Evolutionary conservation across 2,113 vertebrate genomes (phyloP).

Genomic region (Osmerus mordax): DNA sequence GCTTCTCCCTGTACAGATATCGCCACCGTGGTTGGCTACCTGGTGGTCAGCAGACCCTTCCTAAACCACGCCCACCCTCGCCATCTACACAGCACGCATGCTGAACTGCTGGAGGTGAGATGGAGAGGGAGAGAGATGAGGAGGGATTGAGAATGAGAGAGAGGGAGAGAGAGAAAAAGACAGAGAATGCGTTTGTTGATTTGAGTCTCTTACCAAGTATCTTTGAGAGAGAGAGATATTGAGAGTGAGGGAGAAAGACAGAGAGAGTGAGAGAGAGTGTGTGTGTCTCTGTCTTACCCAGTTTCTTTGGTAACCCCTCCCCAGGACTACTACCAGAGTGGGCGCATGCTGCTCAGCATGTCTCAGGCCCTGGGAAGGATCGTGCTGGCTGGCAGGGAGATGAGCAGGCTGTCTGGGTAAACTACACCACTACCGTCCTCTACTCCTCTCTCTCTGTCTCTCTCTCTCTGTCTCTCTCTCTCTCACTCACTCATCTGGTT

Average conservation of each 20-base stretch:
- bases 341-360: slow-evolving; percentile 95
- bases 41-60: slow-evolving; percentile 94
- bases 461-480: too few species aligned
- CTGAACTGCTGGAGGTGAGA: slow-evolving; percentile 91
- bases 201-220: too few species aligned
- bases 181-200: too few species aligned
- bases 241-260: neutral
- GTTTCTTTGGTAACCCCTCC: neutral
- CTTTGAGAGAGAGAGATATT: too few species aligned
- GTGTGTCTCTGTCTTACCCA: neutral
- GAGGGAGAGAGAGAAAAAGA: too few species aligned
- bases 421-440: neutral
- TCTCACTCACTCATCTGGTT: too few species aligned
- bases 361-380: slow-evolving; percentile 95
- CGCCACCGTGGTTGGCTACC: slow-evolving; percentile 93
- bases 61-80: slow-evolving; percentile 81
- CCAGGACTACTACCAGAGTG: slow-evolving; percentile 98
- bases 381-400: slow-evolving; percentile 93
- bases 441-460: neutral
- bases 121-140: neutral
- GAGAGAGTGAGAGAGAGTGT: slow-evolving; percentile 2
- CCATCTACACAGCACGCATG: slow-evolving; percentile 84
- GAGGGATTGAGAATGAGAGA: too few species aligned
- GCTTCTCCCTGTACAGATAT: slow-evolving; percentile 70
- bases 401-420: slow-evolving; percentile 95